Evolutionary conservation across 2,113 vertebrate species (phyloP), one percentile per base, ranked within the genome.

Genomic region (Leptobrachium leishanense): DNA sequence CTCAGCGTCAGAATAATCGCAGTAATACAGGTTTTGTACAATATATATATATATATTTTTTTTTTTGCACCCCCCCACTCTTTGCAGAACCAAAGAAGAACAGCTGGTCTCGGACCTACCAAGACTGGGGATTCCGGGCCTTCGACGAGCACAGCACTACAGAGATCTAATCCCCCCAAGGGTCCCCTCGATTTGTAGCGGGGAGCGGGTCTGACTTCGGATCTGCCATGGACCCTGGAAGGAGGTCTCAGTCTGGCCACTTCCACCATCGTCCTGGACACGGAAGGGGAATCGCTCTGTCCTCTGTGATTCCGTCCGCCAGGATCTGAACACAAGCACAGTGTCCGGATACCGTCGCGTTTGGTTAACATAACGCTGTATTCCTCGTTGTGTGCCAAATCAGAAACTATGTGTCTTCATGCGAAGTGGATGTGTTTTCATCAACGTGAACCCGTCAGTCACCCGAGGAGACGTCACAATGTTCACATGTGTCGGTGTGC

Each of bases 51-150:
- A n/a, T n/a, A n/a, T n/a, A n/a, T n/a, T n/a, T n/a, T n/a, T n/a
- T n/a, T n/a, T n/a, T n/a, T n/a, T n/a, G n/a, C n/a, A n/a, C n/a
- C 44, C 3, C 44, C 44, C 44, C 44, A 12, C 1, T 15, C 6
- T 46, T 68, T 55, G 2, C 53, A 79, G 77, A 79, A 57, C 46
- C 50, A 31, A 79, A 57, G 62, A 70, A 71, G 67, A 40, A 65
- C 41, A 53, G 15, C 41, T 79, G 77, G 77, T 73, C 70, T 13
- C 46, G 50, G 63, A 79, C 77, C 1, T 79, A 79, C 54, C 62
- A 67, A 62, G 70, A 79, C 77, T 79, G 77, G 70, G 77, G 77
- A 39, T 79, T 79, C 64, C 70, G 77, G 1, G 77, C 77, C 6
- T 79, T 79, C 40, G 77, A 79, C 40, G 70, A 79, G 13, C 20